A percentile compares a stretch with the other conserved stretches of the same genome.
Evolutionary conservation across 2,888 invertebrate species (phyloP).

Genomic region (Noctua pronuba): DNA sequence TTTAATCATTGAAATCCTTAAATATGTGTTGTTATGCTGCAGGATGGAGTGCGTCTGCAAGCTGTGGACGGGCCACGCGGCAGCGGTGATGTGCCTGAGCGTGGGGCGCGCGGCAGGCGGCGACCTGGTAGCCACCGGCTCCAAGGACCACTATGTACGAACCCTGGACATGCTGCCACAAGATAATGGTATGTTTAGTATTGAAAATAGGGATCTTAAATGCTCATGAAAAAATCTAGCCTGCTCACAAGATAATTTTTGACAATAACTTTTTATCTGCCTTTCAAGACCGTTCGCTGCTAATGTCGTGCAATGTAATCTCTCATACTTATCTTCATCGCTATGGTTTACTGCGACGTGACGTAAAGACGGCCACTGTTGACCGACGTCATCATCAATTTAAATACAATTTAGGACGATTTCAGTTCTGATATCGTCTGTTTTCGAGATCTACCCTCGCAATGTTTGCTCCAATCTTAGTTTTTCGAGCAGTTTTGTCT

Average conservation of each 20-base stretch:
- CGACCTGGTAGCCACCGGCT: constrained; percentile 94
- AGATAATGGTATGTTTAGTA: constrained; percentile 78
- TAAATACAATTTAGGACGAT: neutral
- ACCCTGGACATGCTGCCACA: constrained; percentile 89
- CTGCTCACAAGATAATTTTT: neutral
- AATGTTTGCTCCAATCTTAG: too few relatives aligned
- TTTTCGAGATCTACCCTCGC: neutral
- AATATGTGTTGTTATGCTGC: neutral
- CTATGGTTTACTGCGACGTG: neutral
- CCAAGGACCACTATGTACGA: constrained; percentile 95
- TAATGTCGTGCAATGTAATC: neutral
- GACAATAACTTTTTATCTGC: neutral
- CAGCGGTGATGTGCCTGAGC: constrained; percentile 96
- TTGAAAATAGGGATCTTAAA: neutral
- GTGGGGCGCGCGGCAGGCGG: constrained; percentile 88
- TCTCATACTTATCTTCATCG: neutral
- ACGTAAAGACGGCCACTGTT: neutral
- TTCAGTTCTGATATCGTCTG: neutral
- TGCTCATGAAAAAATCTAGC: neutral
- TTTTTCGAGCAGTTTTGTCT: too few relatives aligned
- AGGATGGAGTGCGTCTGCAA: constrained; percentile 93
- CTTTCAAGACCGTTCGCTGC: neutral
- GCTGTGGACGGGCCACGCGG: constrained; percentile 94
- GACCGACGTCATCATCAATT: neutral
- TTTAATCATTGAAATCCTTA: neutral